Evolutionary conservation across 2,888 invertebrate genomes (phyloP).

Genomic region (Rotaria sp.): DNA sequence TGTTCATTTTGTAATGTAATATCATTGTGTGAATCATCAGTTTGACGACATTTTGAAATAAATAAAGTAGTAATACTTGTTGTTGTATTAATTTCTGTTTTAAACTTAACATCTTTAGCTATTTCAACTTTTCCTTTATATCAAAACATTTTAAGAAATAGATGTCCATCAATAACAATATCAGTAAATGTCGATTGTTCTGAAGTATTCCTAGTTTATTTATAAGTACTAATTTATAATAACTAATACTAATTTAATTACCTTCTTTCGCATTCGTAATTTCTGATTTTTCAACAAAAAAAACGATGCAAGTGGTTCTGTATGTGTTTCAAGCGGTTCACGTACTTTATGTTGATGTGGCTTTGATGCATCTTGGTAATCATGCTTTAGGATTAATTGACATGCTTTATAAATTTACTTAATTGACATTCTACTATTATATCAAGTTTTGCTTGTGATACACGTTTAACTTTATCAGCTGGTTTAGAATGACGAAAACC

Average conservation of each 20-base stretch:
- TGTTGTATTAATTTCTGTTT: slow-evolving; percentile 23
- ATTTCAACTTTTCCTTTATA: slow-evolving; percentile 33
- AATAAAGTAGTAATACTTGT: slow-evolving; percentile 34
- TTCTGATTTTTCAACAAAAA: slow-evolving; percentile 38
- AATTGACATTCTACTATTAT: not conserved
- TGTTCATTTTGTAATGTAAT: slow-evolving; percentile 28
- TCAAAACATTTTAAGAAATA: slow-evolving; percentile 37
- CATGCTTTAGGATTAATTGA: not conserved
- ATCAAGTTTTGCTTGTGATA: not conserved
- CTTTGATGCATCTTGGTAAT: not conserved
- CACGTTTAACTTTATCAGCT: not conserved
- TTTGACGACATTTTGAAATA: slow-evolving; percentile 29
- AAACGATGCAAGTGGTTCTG: slow-evolving; percentile 31
- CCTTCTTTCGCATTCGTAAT: slow-evolving; percentile 34
- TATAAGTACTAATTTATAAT: not conserved
- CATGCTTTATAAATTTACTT: not conserved
- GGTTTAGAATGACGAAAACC: slow-evolving; percentile 16
- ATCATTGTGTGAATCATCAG: slow-evolving; percentile 35
- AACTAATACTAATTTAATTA: not conserved
- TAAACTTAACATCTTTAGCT: slow-evolving; percentile 29
- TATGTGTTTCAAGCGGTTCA: slow-evolving; percentile 32
- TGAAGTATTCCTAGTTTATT: not conserved
- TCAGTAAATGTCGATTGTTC: slow-evolving; percentile 28
- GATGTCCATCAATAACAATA: slow-evolving; percentile 39
- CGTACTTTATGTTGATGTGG: slow-evolving; percentile 34